A percentile compares a stretch with the other conserved stretches of the same genome.
These are phyloP conservation scores for Thalassophryne amazonica DNA, from an alignment of 2,797 vertebrate genomes.

Conservation along the genomic window DNA sequence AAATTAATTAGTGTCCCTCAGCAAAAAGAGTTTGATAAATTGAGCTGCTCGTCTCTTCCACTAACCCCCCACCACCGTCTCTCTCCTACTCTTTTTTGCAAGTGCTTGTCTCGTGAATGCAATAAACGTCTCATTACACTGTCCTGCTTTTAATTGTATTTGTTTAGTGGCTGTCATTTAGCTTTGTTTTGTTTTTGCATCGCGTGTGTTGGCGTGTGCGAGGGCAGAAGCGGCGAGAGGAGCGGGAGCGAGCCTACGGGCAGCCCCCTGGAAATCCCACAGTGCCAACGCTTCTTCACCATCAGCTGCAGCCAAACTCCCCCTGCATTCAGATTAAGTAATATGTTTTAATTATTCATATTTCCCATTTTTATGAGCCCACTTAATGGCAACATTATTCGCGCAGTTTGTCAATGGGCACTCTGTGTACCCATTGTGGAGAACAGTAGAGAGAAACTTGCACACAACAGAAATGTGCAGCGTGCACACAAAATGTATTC, in stretches of 20 bases:
- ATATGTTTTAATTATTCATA: constrained; percentile 74
- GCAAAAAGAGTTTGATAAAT: constrained; percentile 77
- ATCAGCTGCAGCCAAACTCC: constrained; percentile 16
- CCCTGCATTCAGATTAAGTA: constrained; percentile 63
- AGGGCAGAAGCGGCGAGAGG: too few relatives aligned
- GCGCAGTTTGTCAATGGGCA: constrained; percentile 45
- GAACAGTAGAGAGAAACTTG: constrained; percentile 39
- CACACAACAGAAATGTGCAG: constrained; percentile 59
- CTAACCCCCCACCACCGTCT: constrained; percentile 9
- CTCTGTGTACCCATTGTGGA: constrained; percentile 19
- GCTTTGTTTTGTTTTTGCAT: constrained; percentile 23
- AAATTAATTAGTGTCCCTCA: constrained; percentile 80
- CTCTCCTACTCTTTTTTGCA: constrained; percentile 30
- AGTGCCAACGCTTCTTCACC: constrained; percentile 1
- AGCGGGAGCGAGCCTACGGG: neutral
- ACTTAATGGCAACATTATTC: constrained; percentile 59
- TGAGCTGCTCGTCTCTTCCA: constrained; percentile 64
- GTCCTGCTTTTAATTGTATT: constrained; percentile 70
- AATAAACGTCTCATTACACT: constrained; percentile 75
- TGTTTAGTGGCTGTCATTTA: constrained; percentile 53
- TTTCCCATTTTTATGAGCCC: constrained; percentile 55
- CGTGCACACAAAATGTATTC: constrained; percentile 64
- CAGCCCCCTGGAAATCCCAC: constrained; percentile 3
- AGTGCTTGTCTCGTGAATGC: constrained; percentile 38
- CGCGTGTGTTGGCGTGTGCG: constrained; percentile 10